phyloP scores from a whole-genome alignment of 2,113 vertebrate species.

The Salvelinus namaycush region DNA sequence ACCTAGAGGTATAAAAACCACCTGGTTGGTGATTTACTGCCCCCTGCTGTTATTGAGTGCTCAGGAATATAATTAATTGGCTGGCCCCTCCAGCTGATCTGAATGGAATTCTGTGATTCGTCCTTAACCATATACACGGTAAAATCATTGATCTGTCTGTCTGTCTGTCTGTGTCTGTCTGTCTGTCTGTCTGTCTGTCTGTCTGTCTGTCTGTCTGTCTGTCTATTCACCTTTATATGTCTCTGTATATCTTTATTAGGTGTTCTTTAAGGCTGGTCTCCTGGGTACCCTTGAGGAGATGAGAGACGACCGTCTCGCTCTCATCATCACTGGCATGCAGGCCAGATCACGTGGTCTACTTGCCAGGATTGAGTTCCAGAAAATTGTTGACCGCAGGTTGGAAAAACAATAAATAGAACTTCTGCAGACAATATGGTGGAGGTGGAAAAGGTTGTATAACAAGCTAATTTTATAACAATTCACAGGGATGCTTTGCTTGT shows the following conservation, averaged over 20 bases:
- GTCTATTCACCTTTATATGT: no score
- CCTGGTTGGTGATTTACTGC: no score
- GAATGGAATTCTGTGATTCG: no score
- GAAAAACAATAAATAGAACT: background rate
- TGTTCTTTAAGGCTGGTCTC: constrained; percentile 65
- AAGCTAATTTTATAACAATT: background rate
- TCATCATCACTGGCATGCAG: constrained; percentile 83
- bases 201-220: no score
- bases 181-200: no score
- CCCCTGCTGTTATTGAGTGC: no score
- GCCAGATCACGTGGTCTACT: constrained; percentile 79
- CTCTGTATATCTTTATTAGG: constrained; percentile 14
- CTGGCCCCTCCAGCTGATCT: no score
- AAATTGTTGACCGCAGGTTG: constrained; percentile 78
- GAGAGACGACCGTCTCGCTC: constrained; percentile 79
- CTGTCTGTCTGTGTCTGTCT: no score
- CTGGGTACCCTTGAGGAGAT: constrained; percentile 76
- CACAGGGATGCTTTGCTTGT: constrained; percentile 77
- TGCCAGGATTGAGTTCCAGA: constrained; percentile 84
- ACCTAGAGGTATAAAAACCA: no score
- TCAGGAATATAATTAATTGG: no score
- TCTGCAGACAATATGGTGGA: background rate
- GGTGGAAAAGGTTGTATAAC: background rate
- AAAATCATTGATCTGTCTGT: no score
- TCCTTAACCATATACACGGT: no score